Base-by-base conservation (phyloP, 2,113 vertebrate genomes). In the Heliornis fulica region DNA sequence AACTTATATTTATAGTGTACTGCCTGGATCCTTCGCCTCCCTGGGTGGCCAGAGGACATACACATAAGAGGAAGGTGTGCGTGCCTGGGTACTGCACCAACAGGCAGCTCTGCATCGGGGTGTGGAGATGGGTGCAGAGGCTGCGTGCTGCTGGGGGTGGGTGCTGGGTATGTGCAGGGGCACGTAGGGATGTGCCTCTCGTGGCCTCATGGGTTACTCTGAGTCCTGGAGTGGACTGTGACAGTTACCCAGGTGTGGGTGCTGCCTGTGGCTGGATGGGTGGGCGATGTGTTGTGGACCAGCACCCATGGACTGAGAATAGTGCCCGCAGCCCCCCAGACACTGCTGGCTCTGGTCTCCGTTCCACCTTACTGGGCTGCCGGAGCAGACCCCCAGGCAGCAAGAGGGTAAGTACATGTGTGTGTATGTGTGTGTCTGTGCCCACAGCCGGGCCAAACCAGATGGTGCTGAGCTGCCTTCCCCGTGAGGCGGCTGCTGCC, bases 1-100 rank as follows among this genome's bases (percentile, higher is more conserved):
- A 98, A 97, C 97, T 89, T 98, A 97, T 97, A 98, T 98, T 98
- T 98, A 98, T 98, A 98, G 97, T 83, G 96, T 96, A 96, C 41
- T 25, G 34, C 56, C 31, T 31, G 74, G 5, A 0, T n/a, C 23
- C 13, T 7, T 91, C 50, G 21, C 25, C 14, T 70, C 26, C 31
- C 77, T 69, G 68, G 51, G 63, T 3, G 1, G 29, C 43, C 53
- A 31, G 22, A 63, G 64, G n/a, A 36, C 5, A 23, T 17, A 15
- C 5, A 3, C 1, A 12, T 1, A 3, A 28, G 15, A 36, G 79
- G 51, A n/a, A n/a, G 21, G 2, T 5, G 29, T 3, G 31, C 2
- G 2, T 8, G 15, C 28, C 21, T 2, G 4, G 40, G 41, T 25
- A 34, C n/a, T 10, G n/a, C n/a, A n/a, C 18, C 3, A 1, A 7